Conservation (phyloP, 1,140 invertebrate species). For the Monomorium pharaonis region DNA sequence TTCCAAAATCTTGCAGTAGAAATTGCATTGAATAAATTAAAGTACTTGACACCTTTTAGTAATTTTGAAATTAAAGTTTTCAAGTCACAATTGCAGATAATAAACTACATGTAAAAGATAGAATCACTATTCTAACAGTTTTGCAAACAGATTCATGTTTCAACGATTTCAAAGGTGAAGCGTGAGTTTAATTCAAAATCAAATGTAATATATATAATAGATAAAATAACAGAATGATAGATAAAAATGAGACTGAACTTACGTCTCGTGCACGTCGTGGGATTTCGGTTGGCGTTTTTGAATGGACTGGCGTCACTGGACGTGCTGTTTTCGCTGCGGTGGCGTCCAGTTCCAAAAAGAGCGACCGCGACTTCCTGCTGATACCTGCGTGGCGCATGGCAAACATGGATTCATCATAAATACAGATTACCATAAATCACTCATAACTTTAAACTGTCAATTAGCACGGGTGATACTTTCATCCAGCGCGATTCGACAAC, state of each 20-base stretch:
- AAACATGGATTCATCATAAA: constrained; percentile 38
- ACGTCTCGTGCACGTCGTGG: constrained; percentile 87
- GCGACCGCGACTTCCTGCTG: constrained; percentile 93
- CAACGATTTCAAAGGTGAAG: background rate
- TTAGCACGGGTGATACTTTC: constrained; percentile 31
- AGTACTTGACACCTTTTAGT: background rate
- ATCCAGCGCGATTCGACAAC: background rate
- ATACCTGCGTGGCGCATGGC: constrained; percentile 87
- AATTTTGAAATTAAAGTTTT: background rate
- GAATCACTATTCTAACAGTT: background rate
- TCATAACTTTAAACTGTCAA: constrained; percentile 20
- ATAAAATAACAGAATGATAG: no score
- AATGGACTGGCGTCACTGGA: constrained; percentile 81
- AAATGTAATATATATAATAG: background rate
- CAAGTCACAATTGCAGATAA: background rate
- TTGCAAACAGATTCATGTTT: background rate
- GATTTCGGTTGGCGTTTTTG: constrained; percentile 83
- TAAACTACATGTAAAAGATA: background rate
- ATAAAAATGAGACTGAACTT: constrained; percentile 74
- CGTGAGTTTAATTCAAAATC: no score
- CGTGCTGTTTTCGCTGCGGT: constrained; percentile 84
- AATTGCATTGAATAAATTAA: no score
- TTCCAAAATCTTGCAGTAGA: no score
- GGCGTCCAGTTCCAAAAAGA: constrained; percentile 95
- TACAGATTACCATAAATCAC: constrained; percentile 35